phyloP scores from a whole-genome alignment of 1,140 invertebrate species.

The Drosophila littoralis region DNA sequence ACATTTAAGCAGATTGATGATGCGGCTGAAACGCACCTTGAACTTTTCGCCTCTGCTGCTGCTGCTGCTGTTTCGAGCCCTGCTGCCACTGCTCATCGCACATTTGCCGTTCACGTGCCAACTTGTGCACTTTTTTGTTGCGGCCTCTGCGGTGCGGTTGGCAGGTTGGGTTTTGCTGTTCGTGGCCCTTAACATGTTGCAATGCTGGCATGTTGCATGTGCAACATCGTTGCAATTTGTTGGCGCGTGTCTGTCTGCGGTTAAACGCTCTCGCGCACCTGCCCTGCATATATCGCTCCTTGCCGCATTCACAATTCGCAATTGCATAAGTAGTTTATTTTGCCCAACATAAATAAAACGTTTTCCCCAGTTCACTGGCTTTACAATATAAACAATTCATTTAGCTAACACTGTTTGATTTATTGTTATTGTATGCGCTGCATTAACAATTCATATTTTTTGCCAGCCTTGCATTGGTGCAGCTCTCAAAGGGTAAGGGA shows the following conservation, averaged over 20 bases:
- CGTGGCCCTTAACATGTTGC: slow-evolving; percentile 31
- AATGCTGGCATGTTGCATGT: not conserved
- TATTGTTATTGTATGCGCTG: slow-evolving; percentile 28
- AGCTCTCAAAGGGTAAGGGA: too few species aligned
- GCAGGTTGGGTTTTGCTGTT: slow-evolving; percentile 12
- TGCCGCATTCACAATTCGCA: not conserved
- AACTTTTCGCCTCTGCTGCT: slow-evolving; percentile 45
- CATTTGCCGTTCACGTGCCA: slow-evolving; percentile 44
- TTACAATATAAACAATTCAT: not conserved
- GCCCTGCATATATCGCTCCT: not conserved
- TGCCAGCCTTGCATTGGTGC: not conserved
- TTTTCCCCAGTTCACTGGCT: slow-evolving; percentile 20
- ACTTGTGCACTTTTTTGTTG: slow-evolving; percentile 36
- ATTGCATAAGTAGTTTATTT: slow-evolving; percentile 35
- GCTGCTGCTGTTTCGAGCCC: not conserved
- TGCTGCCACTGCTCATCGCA: slow-evolving; percentile 25
- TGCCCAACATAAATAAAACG: slow-evolving; percentile 18
- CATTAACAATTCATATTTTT: slow-evolving; percentile 49
- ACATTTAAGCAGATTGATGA: slow-evolving; percentile 81
- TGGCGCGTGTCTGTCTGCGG: slow-evolving; percentile 63
- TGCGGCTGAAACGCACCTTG: slow-evolving; percentile 61
- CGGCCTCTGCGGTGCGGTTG: slow-evolving; percentile 28
- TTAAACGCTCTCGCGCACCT: slow-evolving; percentile 44
- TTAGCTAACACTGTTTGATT: slow-evolving; percentile 48
- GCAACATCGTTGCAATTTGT: slow-evolving; percentile 65